phyloP scores from a whole-genome alignment of 2,888 invertebrate genomes.

The Microplitis deprimator region DNA sequence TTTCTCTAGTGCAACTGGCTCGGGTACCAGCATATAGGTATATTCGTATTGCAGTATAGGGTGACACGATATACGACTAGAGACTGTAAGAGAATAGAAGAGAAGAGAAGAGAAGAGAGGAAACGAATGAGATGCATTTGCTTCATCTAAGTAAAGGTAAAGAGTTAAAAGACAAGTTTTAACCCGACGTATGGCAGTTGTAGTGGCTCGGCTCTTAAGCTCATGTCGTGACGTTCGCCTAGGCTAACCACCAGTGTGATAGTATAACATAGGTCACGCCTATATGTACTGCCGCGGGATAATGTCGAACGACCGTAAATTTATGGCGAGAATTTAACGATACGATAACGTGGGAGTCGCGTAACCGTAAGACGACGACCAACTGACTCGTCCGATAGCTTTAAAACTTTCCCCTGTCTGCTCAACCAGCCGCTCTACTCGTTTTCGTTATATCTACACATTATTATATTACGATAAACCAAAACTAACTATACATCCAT shows the following conservation, averaged over 20 bases:
- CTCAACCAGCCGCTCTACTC: not conserved
- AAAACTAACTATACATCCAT: not conserved
- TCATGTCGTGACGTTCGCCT: conserved; percentile 50
- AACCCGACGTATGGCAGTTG: conserved; percentile 1
- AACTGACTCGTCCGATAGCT: conserved; percentile 43
- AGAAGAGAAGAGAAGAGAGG: not conserved
- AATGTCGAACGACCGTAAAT: conserved; percentile 66
- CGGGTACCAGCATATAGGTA: not conserved
- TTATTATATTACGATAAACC: conserved; percentile 18
- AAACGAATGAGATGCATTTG: conserved; percentile 25
- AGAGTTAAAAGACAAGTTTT: not conserved
- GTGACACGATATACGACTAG: not conserved
- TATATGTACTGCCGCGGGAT: conserved; percentile 59
- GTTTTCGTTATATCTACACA: conserved; percentile 8
- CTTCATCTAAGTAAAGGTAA: not conserved
- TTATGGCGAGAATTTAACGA: conserved; percentile 57
- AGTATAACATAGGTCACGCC: conserved; percentile 62
- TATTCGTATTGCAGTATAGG: not conserved
- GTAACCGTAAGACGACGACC: conserved; percentile 44
- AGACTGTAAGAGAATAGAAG: not conserved
- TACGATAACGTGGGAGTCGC: conserved; percentile 64
- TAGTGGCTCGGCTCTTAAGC: conserved; percentile 9
- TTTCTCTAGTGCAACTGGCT: not conserved
- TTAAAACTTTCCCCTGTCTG: conserved; percentile 32
- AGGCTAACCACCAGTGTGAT: conserved; percentile 45